Evolutionary conservation across 1,140 invertebrate genomes (phyloP).

Genomic region (Lutraria rhynchaena): DNA sequence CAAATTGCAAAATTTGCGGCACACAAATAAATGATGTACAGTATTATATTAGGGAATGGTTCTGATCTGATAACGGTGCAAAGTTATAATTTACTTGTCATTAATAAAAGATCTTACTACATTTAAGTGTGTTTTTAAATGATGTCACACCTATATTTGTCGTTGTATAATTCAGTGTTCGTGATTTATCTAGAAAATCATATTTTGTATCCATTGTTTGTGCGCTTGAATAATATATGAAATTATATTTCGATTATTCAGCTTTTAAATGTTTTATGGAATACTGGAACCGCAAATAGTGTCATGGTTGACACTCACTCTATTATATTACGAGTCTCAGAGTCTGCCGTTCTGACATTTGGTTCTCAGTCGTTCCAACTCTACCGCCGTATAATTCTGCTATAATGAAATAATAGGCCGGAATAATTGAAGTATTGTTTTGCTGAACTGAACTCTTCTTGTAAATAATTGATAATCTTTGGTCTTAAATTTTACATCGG

Average conservation of each 20-base stretch:
- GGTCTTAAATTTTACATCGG: too few species aligned
- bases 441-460: not conserved
- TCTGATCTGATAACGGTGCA: not conserved
- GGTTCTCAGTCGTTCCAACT: not conserved
- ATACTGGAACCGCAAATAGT: slow-evolving; percentile 8
- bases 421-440: not conserved
- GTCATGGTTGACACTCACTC: not conserved
- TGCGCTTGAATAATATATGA: slow-evolving; percentile 19
- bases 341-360: slow-evolving; percentile 13
- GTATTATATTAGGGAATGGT: too few species aligned
- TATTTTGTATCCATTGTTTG: too few species aligned
- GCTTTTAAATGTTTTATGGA: slow-evolving; percentile 27
- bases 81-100: too few species aligned
- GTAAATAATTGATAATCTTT: slow-evolving; percentile 25
- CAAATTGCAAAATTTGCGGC: too few species aligned
- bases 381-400: slow-evolving; percentile 14
- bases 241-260: slow-evolving; percentile 20
- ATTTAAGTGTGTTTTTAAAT: slow-evolving; percentile 18
- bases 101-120: slow-evolving; percentile 11
- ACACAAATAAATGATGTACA: too few species aligned
- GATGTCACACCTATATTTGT: slow-evolving; percentile 1
- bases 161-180: too few species aligned
- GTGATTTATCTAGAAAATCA: too few species aligned
- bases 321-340: not conserved
- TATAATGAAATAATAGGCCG: slow-evolving; percentile 2